Evolutionary conservation across 2,113 vertebrate genomes (phyloP).

Genomic region (Thalassarche chlororhynchos): DNA sequence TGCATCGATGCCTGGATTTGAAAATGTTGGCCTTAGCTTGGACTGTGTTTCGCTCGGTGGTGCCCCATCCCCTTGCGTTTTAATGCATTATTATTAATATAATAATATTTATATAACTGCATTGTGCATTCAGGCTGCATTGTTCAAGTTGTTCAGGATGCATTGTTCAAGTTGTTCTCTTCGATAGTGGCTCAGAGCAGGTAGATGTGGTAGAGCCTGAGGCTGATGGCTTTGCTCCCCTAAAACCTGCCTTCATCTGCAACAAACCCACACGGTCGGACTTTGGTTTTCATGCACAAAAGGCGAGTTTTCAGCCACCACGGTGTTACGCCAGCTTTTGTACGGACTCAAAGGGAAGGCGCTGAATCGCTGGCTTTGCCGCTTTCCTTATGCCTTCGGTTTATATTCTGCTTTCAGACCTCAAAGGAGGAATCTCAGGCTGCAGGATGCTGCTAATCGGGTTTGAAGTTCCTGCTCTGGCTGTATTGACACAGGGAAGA

Average conservation of each 20-base stretch:
- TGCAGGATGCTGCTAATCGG: conserved; percentile 52
- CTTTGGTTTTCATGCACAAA: neutral
- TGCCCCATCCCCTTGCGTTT: neutral
- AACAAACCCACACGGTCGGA: neutral
- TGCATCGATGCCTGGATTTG: neutral
- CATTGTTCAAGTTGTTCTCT: neutral
- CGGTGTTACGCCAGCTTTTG: accelerated
- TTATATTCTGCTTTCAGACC: conserved; percentile 26
- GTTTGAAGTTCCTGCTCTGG: conserved; percentile 57
- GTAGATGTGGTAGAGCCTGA: neutral
- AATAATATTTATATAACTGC: neutral
- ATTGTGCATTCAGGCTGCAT: neutral
- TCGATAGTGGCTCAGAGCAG: neutral
- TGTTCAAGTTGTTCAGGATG: neutral
- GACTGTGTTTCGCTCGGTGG: neutral
- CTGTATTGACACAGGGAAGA: conserved; percentile 10
- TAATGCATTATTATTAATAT: neutral
- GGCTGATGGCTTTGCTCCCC: neutral
- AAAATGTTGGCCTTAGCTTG: neutral
- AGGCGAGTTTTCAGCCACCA: neutral
- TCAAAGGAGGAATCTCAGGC: conserved; percentile 39
- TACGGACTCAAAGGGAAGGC: neutral
- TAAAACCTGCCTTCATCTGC: neutral
- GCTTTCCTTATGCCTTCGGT: neutral
- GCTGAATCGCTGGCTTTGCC: neutral